A percentile compares a stretch with the other conserved stretches of the same genome.
Conservation (phyloP, 2,888 invertebrate genomes). For the Melipona bicolor region DNA sequence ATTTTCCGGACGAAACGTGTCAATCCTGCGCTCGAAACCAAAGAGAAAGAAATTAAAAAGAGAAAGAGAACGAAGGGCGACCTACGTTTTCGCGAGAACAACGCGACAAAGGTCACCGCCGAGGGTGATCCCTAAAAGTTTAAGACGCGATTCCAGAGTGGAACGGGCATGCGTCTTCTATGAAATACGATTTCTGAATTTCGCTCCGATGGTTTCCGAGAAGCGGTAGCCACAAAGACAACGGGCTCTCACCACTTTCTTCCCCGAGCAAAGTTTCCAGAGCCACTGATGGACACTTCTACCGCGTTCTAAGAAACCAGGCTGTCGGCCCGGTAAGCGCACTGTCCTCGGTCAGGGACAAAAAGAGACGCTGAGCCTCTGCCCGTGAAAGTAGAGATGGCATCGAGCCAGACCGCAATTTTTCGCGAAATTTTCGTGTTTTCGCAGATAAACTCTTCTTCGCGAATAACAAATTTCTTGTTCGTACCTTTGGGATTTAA, state of each 20-base stretch:
- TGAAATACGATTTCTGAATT: constrained; percentile 68
- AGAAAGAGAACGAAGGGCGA: not conserved
- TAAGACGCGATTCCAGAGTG: constrained; percentile 25
- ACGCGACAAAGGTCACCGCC: constrained; percentile 9
- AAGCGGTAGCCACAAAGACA: constrained; percentile 71
- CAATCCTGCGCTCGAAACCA: too few relatives aligned
- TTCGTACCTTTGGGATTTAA: too few relatives aligned
- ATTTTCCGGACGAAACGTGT: too few relatives aligned
- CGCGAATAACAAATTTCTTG: too few relatives aligned
- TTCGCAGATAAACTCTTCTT: too few relatives aligned
- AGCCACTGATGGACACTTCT: constrained; percentile 66
- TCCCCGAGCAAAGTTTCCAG: constrained; percentile 64
- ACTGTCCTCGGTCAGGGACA: constrained; percentile 52
- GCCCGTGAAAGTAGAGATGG: constrained; percentile 34
- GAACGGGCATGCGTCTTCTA: constrained; percentile 50
- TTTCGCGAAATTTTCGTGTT: constrained; percentile 2
- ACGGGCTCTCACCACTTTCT: constrained; percentile 61
- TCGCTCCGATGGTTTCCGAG: constrained; percentile 60
- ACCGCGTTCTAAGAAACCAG: constrained; percentile 62
- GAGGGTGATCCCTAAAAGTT: constrained; percentile 22
- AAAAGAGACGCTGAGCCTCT: constrained; percentile 35
- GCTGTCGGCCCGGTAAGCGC: constrained; percentile 55
- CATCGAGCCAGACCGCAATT: constrained; percentile 22
- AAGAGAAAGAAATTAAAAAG: not conserved
- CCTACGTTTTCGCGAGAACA: not conserved